A percentile compares a stretch with the other conserved stretches of the same genome.
These are phyloP conservation scores for Invenusta paracnida DNA, from an alignment of 2,888 invertebrate genomes.

Conservation along the genomic window DNA sequence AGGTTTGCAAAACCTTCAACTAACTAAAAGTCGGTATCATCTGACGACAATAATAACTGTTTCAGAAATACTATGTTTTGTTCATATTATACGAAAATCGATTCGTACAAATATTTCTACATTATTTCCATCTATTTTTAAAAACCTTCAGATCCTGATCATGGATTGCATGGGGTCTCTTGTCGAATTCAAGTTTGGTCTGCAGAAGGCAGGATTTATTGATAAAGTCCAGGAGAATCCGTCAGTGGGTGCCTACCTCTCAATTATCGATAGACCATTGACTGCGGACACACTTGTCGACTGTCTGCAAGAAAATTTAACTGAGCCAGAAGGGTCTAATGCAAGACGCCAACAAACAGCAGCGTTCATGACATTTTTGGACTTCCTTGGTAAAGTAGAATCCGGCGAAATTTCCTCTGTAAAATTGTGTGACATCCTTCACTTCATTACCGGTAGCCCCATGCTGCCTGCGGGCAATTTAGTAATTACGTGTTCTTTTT, in stretches of 20 bases:
- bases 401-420: neutral
- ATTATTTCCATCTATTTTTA: neutral
- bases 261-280: neutral
- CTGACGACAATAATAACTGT: too few relatives aligned
- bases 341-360: neutral
- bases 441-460: neutral
- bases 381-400: neutral
- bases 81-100: neutral
- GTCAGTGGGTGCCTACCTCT: neutral
- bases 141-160: neutral
- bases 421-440: neutral
- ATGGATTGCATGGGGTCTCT: neutral
- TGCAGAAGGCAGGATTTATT: neutral
- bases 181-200: neutral
- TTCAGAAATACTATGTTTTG: neutral
- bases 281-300: neutral
- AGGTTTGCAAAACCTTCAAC: too few relatives aligned
- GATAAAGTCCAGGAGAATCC: neutral
- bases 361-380: neutral
- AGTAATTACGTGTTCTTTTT: neutral
- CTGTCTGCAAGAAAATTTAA: neutral
- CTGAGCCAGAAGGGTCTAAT: neutral
- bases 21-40: too few relatives aligned
- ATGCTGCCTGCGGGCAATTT: neutral
- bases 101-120: neutral